Percentiles rank a stretch among this genome's conserved stretches.
These are phyloP conservation scores for Cotesia glomerata DNA, from an alignment of 1,140 invertebrate genomes.

Conservation along the genomic window DNA sequence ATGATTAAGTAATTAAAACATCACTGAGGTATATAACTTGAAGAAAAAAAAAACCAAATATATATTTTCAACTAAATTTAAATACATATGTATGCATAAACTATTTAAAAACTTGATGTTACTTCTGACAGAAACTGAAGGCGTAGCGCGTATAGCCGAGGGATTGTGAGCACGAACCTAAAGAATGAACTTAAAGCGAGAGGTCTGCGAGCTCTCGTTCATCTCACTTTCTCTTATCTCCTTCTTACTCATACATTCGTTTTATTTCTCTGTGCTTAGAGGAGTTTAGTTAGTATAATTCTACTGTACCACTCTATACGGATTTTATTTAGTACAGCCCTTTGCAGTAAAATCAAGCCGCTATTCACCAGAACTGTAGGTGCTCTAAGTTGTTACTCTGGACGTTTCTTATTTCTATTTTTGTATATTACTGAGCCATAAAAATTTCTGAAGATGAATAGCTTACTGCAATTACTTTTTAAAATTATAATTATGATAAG, in stretches of 20 bases:
- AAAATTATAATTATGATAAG: neutral
- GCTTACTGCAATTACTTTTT: no score
- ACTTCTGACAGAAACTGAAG: constrained; percentile 27
- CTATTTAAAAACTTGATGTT: constrained; percentile 28
- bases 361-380: neutral
- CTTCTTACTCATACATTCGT: constrained; percentile 19
- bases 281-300: neutral
- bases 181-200: constrained; percentile 12
- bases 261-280: constrained; percentile 30
- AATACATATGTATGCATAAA: neutral
- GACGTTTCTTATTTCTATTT: neutral
- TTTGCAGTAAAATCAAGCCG: neutral
- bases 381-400: no score
- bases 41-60: no score
- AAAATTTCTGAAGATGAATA: no score
- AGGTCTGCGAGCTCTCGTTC: constrained; percentile 10
- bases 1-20: no score
- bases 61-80: neutral
- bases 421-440: neutral
- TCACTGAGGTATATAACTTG: neutral
- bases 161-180: constrained; percentile 11
- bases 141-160: constrained; percentile 7
- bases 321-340: neutral
- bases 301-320: neutral
- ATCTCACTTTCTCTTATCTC: constrained; percentile 16